These are phyloP conservation scores for Heteromyza rotundicornis DNA, from an alignment of 2,888 invertebrate species.

Conservation along the genomic window DNA sequence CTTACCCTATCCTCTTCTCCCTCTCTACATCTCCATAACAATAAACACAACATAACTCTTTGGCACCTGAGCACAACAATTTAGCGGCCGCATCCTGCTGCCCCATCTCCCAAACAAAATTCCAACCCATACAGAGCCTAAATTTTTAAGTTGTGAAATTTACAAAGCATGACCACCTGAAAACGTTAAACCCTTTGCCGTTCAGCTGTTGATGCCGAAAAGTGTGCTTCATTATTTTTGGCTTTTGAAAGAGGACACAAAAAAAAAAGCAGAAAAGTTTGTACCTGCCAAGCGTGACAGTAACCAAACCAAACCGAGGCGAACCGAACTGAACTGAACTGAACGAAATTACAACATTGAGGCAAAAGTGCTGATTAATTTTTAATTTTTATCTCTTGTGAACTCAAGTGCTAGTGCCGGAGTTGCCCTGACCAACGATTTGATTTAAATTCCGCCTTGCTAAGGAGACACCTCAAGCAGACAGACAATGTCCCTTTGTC, in stretches of 20 bases:
- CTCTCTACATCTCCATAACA: too few relatives aligned
- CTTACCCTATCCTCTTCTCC: too few relatives aligned
- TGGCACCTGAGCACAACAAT: background rate
- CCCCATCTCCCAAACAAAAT: background rate
- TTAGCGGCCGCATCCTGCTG: background rate
- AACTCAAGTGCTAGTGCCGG: too few relatives aligned
- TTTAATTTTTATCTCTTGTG: slow-evolving; percentile 53
- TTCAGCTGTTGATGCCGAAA: background rate
- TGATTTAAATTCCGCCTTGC: too few relatives aligned
- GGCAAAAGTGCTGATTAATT: slow-evolving; percentile 53
- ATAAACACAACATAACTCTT: slow-evolving; percentile 1
- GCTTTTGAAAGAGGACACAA: too few relatives aligned
- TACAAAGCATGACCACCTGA: background rate
- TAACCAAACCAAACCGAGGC: background rate
- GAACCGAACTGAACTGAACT: background rate
- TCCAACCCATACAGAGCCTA: background rate
- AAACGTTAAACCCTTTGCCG: background rate
- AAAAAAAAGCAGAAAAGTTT: background rate
- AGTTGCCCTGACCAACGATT: too few relatives aligned
- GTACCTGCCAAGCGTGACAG: background rate
- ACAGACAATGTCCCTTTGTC: too few relatives aligned
- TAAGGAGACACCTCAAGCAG: too few relatives aligned
- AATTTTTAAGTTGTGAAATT: background rate
- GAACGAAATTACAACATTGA: slow-evolving; percentile 35
- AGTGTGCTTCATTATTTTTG: background rate